Evolutionary conservation across 2,888 invertebrate species (phyloP), one percentile per base, ranked within the genome.

Genomic region (Terebella lapidaria): DNA sequence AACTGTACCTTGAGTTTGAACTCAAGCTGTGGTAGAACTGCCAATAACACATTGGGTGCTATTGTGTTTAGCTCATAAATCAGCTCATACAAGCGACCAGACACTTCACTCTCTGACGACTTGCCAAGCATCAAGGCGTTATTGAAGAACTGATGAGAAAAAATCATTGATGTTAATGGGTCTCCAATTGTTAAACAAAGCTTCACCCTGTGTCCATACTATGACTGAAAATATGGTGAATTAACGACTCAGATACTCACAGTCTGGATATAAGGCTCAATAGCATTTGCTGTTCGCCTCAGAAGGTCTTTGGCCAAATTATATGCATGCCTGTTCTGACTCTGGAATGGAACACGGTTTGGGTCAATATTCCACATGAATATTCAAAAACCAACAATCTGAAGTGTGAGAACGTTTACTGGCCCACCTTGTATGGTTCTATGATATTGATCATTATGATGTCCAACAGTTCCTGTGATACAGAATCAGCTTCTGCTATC

Each of bases 41-140:
- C 88, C 49, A 89, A 82, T 59, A 97, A 83, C 45, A 96, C 88
- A 70, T 87, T 87, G 0, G 95, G 91, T 74, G 92, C 91, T 72
- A 95, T 94, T 76, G 90, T 89, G 82, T 96, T 92, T 70, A 97
- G 83, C 82, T 97, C 96, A 79, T 95, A 95, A 68, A 97, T 94
- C 66, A 97, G 85, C 82, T 96, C 94, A 81, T 94, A 96, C 42
- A 96, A 89, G 57, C 78, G 72, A 47, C 71, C 73, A 1, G 78
- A 74, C 29, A 82, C 69, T 27, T 76, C 76, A 68, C 77, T 78
- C 60, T 78, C 76, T 5, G 78, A 73, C 4, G 91, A 90, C 81
- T 92, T 94, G 59, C 94, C 94, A 80, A 94, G 84, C 72, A 96
- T 92, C 60, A 96, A 83, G 45, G 93, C 91, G 81, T 94, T 93